These are phyloP conservation scores for Mustela nigripes DNA, from an alignment of 2,113 vertebrate species.

Conservation along the genomic window DNA sequence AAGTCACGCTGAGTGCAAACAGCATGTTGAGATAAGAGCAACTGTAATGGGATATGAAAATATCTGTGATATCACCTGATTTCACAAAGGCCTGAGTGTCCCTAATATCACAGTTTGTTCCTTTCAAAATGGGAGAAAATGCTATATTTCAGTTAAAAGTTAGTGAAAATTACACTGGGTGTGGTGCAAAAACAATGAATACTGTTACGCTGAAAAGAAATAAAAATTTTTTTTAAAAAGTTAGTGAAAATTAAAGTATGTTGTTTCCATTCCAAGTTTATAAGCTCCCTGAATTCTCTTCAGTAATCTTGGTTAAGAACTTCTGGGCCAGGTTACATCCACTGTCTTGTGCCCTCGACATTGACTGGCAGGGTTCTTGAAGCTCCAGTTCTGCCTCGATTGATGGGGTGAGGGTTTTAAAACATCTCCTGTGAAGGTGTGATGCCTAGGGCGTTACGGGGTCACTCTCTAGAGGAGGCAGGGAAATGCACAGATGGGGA, in stretches of 20 bases:
- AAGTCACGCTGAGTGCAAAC: background rate
- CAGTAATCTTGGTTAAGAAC: background rate
- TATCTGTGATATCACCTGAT: background rate
- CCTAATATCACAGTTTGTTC: background rate
- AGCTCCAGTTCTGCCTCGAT: background rate
- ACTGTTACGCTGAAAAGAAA: no score
- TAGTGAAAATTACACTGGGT: background rate
- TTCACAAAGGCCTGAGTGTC: background rate
- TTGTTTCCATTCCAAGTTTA: background rate
- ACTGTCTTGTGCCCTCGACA: background rate
- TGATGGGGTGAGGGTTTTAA: background rate
- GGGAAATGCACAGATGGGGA: background rate
- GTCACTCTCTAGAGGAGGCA: background rate
- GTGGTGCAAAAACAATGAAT: no score
- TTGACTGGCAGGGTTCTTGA: background rate
- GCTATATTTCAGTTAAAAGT: constrained; percentile 20
- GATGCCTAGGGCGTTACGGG: rapidly evolving
- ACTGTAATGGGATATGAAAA: background rate
- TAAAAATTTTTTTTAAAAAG: background rate
- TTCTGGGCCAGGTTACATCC: background rate
- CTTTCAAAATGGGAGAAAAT: background rate
- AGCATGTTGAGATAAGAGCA: background rate
- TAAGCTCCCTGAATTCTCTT: background rate
- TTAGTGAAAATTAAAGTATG: constrained; percentile 24
- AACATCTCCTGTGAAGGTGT: background rate